phyloP scores from a whole-genome alignment of 2,888 invertebrate genomes.

The Drosophila neoperkinsi region DNA sequence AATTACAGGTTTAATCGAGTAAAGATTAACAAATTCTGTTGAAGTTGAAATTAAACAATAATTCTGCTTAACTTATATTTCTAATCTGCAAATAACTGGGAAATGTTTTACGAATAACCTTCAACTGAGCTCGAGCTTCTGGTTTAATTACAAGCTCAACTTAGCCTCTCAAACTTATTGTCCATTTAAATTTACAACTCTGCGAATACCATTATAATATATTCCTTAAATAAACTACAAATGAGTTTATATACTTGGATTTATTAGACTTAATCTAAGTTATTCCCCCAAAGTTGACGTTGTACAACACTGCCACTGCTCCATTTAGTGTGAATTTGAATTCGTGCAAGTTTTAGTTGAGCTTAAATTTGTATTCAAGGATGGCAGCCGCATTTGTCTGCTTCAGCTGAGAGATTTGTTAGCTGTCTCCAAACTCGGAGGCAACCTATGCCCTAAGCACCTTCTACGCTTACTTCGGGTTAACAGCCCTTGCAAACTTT shows the following conservation, averaged over 20 bases:
- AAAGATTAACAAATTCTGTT: accelerated
- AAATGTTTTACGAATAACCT: neutral
- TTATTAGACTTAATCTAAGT: neutral
- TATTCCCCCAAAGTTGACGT: neutral
- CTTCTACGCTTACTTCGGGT: conserved; percentile 44
- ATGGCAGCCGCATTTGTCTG: conserved; percentile 58
- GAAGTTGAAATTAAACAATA: neutral
- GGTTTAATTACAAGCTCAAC: neutral
- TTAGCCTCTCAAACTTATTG: neutral
- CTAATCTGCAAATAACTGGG: neutral
- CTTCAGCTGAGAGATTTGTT: conserved; percentile 65
- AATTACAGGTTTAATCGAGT: neutral
- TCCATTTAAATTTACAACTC: neutral
- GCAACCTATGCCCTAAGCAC: conserved; percentile 56
- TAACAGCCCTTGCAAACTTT: conserved; percentile 66
- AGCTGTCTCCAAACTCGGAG: conserved; percentile 48
- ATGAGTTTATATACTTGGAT: neutral
- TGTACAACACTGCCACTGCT: neutral
- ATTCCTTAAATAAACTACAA: neutral
- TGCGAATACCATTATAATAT: neutral
- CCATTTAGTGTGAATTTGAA: neutral
- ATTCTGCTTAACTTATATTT: neutral
- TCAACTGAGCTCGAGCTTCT: neutral
- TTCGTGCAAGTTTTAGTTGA: neutral
- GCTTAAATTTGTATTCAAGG: conserved; percentile 15